Conservation (phyloP, 2,113 vertebrate genomes). For the Strix aluco region DNA sequence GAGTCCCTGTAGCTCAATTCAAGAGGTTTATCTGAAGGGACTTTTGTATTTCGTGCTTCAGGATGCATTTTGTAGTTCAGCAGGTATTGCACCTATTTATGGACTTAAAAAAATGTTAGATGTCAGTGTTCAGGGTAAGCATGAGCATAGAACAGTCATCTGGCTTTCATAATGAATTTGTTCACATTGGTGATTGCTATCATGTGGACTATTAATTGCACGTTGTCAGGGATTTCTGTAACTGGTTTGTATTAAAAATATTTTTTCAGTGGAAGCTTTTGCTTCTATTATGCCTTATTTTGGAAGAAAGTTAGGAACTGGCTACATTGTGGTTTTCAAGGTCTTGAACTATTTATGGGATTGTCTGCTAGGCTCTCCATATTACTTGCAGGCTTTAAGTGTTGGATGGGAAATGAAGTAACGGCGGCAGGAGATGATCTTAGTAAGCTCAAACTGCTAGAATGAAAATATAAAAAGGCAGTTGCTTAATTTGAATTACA, state of each 20-base stretch:
- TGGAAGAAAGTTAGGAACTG: conserved; percentile 26
- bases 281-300: not conserved
- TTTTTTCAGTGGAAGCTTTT: conserved; percentile 1
- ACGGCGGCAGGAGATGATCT: not conserved
- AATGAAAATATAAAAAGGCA: not conserved
- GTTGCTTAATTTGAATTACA: not conserved
- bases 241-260: not conserved
- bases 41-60: not conserved
- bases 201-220: not conserved
- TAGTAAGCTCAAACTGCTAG: not conserved
- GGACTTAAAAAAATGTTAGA: not conserved
- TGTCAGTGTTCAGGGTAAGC: not conserved
- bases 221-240: not conserved
- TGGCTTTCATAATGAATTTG: not conserved
- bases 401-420: not conserved
- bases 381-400: not conserved
- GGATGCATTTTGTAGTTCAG: not conserved
- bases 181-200: not conserved
- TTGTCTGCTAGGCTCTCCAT: not conserved
- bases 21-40: not conserved
- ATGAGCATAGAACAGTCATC: not conserved
- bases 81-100: not conserved
- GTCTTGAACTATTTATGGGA: conserved; percentile 6
- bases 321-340: not conserved
- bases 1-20: not conserved